phyloP scores from a whole-genome alignment of 2,113 vertebrate species.

The Machaerirhynchus nigripectus region DNA sequence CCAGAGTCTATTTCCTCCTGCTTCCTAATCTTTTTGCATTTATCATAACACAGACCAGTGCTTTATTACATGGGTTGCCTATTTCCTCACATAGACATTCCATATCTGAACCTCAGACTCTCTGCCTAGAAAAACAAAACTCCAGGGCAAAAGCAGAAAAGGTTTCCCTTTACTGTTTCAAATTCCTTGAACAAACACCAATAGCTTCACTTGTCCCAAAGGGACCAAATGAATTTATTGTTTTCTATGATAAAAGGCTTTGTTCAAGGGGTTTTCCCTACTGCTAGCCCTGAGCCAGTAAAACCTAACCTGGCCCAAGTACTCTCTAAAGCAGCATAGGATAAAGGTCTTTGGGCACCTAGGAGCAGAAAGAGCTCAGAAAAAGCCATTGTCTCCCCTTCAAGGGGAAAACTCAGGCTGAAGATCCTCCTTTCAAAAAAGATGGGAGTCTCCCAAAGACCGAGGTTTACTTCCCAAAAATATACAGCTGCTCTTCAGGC shows the following conservation, averaged over 20 bases:
- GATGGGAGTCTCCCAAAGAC: not conserved
- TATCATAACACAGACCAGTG: not conserved
- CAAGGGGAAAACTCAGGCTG: not conserved
- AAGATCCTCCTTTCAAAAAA: not conserved
- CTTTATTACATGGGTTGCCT: not conserved
- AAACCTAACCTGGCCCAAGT: not conserved
- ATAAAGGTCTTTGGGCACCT: not conserved
- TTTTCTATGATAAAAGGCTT: not conserved
- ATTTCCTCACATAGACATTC: not conserved
- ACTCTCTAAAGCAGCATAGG: not conserved
- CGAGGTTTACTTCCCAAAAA: not conserved
- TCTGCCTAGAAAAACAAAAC: not conserved
- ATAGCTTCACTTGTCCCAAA: not conserved
- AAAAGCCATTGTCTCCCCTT: not conserved
- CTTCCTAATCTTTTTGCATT: not conserved
- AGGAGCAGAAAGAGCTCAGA: not conserved
- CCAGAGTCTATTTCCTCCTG: not conserved
- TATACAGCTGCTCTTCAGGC: not conserved
- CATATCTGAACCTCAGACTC: not conserved
- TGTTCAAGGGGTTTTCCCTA: not conserved
- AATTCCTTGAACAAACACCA: not conserved
- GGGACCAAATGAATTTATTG: not conserved
- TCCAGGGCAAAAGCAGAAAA: not conserved
- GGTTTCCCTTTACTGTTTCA: not conserved
- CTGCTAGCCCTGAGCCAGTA: not conserved